Conservation (phyloP, 2,797 vertebrate species). For the Prionace glauca region DNA sequence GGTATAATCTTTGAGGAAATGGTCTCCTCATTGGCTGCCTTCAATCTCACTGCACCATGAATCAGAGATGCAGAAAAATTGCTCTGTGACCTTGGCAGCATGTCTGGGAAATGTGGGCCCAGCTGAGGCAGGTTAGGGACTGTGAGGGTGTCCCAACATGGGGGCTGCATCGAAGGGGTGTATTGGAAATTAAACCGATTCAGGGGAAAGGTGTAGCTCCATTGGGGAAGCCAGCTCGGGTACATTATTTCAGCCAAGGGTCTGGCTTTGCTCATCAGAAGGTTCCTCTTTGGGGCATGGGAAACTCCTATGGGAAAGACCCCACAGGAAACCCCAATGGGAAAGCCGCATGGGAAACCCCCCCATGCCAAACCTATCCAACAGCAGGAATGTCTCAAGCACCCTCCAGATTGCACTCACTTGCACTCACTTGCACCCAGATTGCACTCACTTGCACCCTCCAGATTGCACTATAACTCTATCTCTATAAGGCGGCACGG, state of each 20-base stretch:
- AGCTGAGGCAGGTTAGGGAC: background rate
- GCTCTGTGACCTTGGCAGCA: background rate
- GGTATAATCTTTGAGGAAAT: background rate
- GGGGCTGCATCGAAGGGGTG: background rate
- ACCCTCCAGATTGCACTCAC: background rate
- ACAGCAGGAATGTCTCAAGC: no score
- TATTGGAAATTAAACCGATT: background rate
- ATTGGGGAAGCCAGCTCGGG: no score
- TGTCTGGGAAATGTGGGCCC: no score
- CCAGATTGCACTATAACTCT: no score
- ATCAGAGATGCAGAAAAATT: background rate
- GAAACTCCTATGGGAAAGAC: no score
- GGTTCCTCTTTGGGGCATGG: background rate
- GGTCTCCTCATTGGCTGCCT: background rate
- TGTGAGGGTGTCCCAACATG: background rate
- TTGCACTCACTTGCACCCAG: no score
- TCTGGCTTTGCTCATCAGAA: no score
- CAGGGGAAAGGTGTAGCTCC: background rate
- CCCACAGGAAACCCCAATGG: background rate
- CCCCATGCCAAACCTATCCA: background rate
- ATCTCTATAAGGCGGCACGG: no score
- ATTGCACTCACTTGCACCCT: no score
- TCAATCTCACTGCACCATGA: accelerated
- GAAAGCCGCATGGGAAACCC: background rate
- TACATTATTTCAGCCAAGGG: background rate